A percentile compares a stretch with the other conserved stretches of the same genome.
Conservation (phyloP, 2,888 invertebrate genomes). For the Drosophila longiperda region DNA sequence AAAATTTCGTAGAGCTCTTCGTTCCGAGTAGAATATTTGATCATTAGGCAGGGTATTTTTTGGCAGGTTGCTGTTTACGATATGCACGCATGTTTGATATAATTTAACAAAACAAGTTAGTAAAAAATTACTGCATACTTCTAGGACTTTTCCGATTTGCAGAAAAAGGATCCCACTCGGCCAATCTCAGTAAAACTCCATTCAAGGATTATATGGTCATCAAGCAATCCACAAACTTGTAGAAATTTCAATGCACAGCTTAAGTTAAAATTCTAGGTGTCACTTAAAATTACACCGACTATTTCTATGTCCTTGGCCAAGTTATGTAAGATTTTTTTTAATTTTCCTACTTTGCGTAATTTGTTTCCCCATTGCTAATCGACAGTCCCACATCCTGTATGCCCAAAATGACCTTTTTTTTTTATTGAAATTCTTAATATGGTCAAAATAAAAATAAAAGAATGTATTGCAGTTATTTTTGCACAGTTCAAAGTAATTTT, state of each 20-base stretch:
- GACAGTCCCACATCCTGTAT: too few species aligned
- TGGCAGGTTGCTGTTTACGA: neutral
- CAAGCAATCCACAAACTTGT: neutral
- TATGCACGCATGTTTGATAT: neutral
- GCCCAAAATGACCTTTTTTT: too few species aligned
- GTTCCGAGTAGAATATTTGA: neutral
- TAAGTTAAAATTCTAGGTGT: neutral
- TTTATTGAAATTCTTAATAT: neutral
- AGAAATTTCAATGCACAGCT: neutral
- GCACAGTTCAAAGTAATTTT: slow-evolving; percentile 68
- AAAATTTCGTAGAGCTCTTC: neutral
- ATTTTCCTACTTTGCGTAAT: neutral
- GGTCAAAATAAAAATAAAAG: neutral
- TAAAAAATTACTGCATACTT: neutral
- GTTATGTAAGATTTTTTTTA: fast-evolving
- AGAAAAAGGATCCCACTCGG: neutral
- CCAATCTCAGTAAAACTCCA: neutral
- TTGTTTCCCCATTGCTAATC: neutral
- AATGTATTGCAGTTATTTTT: slow-evolving; percentile 31
- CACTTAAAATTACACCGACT: too few species aligned
- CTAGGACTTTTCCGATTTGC: fast-evolving
- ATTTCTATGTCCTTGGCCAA: neutral
- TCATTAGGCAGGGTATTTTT: neutral
- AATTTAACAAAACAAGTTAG: neutral
- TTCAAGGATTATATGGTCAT: neutral